Conservation (phyloP, 2,113 vertebrate species). For the Macquaria australasica region DNA sequence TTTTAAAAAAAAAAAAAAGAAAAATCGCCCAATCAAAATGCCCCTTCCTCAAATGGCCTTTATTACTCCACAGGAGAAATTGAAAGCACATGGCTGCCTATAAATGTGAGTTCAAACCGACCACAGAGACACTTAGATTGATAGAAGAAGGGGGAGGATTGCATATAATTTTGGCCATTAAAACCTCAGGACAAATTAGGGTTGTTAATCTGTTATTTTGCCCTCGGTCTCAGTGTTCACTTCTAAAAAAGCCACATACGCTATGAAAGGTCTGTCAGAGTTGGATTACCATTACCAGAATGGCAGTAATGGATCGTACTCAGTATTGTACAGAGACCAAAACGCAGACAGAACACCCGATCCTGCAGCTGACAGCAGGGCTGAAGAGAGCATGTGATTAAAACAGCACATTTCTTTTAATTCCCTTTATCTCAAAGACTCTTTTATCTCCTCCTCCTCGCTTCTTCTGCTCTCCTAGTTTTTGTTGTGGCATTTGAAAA, state of each 20-base stretch:
- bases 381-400: neutral
- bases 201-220: slow-evolving; percentile 83
- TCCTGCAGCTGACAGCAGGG: slow-evolving; percentile 19
- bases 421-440: slow-evolving; percentile 18
- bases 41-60: slow-evolving; percentile 74
- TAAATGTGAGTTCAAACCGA: slow-evolving; percentile 72
- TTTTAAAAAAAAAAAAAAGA: slow-evolving; percentile 45
- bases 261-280: slow-evolving; percentile 67
- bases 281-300: slow-evolving; percentile 48
- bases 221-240: slow-evolving; percentile 57
- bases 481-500: slow-evolving; percentile 47
- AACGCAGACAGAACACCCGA: neutral
- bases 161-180: slow-evolving; percentile 78
- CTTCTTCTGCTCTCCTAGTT: slow-evolving; percentile 15
- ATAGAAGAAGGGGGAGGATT: slow-evolving; percentile 71
- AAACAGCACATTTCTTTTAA: slow-evolving; percentile 17
- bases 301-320: slow-evolving; percentile 50
- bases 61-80: slow-evolving; percentile 77
- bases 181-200: slow-evolving; percentile 84
- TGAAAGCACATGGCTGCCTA: slow-evolving; percentile 81
- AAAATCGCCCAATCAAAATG: slow-evolving; percentile 71
- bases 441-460: slow-evolving; percentile 17
- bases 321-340: neutral
- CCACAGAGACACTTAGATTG: slow-evolving; percentile 76
- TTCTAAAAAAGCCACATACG: slow-evolving; percentile 51